Conservation (phyloP, 1,140 invertebrate species). For the Reticulitermes speratus region DNA sequence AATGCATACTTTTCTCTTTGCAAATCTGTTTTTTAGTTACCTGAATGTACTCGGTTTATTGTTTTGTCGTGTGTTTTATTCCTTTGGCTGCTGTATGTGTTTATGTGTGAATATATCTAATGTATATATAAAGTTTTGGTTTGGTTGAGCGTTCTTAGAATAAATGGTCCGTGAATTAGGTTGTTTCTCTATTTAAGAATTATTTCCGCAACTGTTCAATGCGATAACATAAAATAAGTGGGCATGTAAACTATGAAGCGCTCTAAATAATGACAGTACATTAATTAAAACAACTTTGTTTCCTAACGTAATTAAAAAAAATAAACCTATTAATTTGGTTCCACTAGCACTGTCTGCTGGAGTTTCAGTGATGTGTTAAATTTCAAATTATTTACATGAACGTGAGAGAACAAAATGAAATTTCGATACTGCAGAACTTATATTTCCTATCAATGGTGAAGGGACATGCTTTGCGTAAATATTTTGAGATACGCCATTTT, state of each 20-base stretch:
- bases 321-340: not conserved
- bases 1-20: too few relatives aligned
- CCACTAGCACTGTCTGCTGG: not conserved
- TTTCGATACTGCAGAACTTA: not conserved
- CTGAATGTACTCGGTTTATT: not conserved
- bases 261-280: not conserved
- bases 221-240: not conserved
- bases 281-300: not conserved
- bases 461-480: too few relatives aligned
- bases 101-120: not conserved
- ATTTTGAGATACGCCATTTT: too few relatives aligned
- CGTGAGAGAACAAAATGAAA: not conserved
- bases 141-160: too few relatives aligned
- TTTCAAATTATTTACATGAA: not conserved
- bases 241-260: not conserved
- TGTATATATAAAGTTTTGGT: too few relatives aligned
- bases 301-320: not conserved
- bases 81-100: not conserved
- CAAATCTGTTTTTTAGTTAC: too few relatives aligned
- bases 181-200: not conserved
- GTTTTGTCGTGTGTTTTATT: too few relatives aligned
- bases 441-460: not conserved
- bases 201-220: not conserved
- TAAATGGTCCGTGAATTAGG: too few relatives aligned
- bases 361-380: not conserved